These are phyloP conservation scores for Limnephilus marmoratus DNA, from an alignment of 2,888 invertebrate species.

Conservation along the genomic window DNA sequence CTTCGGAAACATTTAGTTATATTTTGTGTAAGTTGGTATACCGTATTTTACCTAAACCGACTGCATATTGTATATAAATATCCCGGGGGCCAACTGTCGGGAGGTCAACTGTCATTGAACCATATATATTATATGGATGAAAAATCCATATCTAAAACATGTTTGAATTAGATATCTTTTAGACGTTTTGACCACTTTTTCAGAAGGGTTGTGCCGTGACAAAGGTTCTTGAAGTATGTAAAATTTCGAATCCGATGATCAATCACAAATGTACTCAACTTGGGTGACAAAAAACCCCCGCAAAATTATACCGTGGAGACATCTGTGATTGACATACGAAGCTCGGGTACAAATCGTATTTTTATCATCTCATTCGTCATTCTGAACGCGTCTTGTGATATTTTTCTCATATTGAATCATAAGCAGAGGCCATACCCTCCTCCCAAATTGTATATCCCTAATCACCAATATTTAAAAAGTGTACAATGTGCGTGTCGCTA, in stretches of 20 bases:
- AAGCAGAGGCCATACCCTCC: not conserved
- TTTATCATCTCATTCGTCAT: slow-evolving; percentile 57
- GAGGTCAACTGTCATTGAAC: too few species aligned
- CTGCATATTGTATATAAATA: too few species aligned
- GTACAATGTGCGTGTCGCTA: too few species aligned
- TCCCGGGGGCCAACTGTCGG: too few species aligned
- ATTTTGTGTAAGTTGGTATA: too few species aligned
- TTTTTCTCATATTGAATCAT: slow-evolving; percentile 37
- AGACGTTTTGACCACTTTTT: not conserved
- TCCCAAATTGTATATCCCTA: too few species aligned
- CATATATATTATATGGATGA: too few species aligned
- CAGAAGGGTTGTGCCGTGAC: not conserved
- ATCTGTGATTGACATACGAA: slow-evolving; percentile 55
- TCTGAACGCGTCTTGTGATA: not conserved
- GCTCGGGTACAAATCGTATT: slow-evolving; percentile 52
- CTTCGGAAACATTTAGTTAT: too few species aligned
- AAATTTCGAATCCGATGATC: not conserved
- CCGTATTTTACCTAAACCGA: too few species aligned
- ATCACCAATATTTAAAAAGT: too few species aligned
- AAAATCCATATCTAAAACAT: too few species aligned
- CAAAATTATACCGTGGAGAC: slow-evolving; percentile 41
- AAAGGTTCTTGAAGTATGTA: not conserved
- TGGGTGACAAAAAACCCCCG: slow-evolving; percentile 3
- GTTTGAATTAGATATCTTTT: not conserved
- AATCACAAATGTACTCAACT: slow-evolving; percentile 11